phyloP scores from a whole-genome alignment of 2,888 invertebrate genomes.

The Caenorhabditis japonica region DNA sequence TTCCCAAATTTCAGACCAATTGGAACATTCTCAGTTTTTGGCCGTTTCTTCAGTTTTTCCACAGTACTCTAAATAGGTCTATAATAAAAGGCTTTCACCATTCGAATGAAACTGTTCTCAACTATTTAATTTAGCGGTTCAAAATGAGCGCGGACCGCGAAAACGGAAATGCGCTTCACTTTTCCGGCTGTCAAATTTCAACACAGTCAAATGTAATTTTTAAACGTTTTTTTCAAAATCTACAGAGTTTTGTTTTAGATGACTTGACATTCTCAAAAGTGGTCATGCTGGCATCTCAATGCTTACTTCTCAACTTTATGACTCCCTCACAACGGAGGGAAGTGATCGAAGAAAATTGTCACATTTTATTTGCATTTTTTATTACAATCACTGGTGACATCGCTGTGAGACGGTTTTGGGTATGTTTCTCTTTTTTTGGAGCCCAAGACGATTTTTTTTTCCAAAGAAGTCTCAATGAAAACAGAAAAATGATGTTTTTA shows the following conservation, averaged over 20 bases:
- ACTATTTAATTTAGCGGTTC: conserved; percentile 83
- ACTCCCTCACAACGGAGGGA: conserved; percentile 13
- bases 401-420: conserved; percentile 23
- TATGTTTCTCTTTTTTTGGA: background rate
- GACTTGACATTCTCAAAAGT: conserved; percentile 44
- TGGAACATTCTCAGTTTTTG: background rate
- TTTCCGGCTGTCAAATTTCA: conserved; percentile 1
- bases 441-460: no score
- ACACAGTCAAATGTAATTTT: conserved; percentile 16
- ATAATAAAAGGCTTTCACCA: no score
- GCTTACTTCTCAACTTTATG: conserved; percentile 46
- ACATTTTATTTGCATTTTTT: conserved; percentile 35
- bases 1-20: no score
- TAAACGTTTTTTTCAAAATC: background rate
- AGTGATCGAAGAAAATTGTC: conserved; percentile 26
- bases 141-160: conserved; percentile 86
- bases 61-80: no score
- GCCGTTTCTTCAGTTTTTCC: no score
- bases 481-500: conserved; percentile 8
- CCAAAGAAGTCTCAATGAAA: no score
- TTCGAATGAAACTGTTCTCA: no score
- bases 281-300: conserved; percentile 24
- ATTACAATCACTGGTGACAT: conserved; percentile 28
- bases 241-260: conserved; percentile 27
- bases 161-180: conserved; percentile 15